These are phyloP conservation scores for Sminthurinus aureus DNA, from an alignment of 2,888 invertebrate species.

Conservation along the genomic window DNA sequence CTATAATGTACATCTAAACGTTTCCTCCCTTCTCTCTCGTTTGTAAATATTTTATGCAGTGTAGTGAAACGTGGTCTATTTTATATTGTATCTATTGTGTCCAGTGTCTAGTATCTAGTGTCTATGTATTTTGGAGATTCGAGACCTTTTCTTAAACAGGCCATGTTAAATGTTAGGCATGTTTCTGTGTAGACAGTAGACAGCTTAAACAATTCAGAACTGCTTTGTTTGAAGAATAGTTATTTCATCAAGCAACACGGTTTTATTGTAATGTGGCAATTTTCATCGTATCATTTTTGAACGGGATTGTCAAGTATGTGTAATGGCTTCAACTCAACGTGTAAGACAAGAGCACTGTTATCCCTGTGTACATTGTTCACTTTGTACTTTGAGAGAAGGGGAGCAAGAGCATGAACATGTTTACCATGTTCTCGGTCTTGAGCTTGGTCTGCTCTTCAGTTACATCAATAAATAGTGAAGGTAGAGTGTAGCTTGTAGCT, in stretches of 20 bases:
- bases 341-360: not conserved
- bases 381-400: too few relatives aligned
- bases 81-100: too few relatives aligned
- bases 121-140: too few relatives aligned
- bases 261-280: not conserved
- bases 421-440: too few relatives aligned
- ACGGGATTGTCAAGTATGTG: constrained; percentile 25
- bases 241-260: not conserved
- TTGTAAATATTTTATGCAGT: constrained; percentile 3
- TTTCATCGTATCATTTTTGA: constrained; percentile 21
- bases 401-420: too few relatives aligned
- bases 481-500: too few relatives aligned
- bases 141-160: not conserved
- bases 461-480: too few relatives aligned
- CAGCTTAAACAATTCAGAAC: not conserved
- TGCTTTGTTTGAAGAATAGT: not conserved
- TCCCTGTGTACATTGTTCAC: too few relatives aligned
- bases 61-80: too few relatives aligned
- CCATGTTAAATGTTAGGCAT: not conserved
- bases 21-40: not conserved
- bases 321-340: not conserved
- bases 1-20: not conserved
- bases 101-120: too few relatives aligned
- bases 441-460: too few relatives aligned
- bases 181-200: not conserved